Percentiles rank a stretch among this genome's conserved stretches.
Conservation (phyloP, 1,140 invertebrate genomes). For the Pollicipes pollicipes region DNA sequence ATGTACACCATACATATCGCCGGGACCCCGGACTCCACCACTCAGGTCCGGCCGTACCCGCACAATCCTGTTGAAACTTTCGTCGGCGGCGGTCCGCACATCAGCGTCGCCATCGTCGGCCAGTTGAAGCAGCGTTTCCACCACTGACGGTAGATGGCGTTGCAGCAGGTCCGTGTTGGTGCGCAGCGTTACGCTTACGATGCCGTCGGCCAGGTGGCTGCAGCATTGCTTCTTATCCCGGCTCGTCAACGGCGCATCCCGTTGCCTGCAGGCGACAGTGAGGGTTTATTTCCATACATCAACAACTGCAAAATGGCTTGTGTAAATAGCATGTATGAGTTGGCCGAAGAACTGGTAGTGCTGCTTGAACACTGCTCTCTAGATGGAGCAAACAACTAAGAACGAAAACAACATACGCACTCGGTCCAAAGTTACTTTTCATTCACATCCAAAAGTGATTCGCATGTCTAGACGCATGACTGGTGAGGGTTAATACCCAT, state of each 20-base stretch:
- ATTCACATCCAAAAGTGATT: too few relatives aligned
- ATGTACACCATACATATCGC: too few relatives aligned
- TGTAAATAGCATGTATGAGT: conserved; percentile 3
- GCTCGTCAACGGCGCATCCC: conserved; percentile 34
- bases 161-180: conserved; percentile 40
- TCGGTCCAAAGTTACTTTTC: not conserved
- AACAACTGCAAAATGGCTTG: too few relatives aligned
- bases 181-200: conserved; percentile 37
- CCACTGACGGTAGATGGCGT: conserved; percentile 41
- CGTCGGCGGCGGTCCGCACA: conserved; percentile 55
- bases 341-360: conserved; percentile 5
- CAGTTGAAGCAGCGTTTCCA: conserved; percentile 47
- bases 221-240: conserved; percentile 53
- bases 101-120: conserved; percentile 61
- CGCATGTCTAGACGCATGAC: too few relatives aligned
- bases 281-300: not conserved
- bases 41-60: too few relatives aligned
- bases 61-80: conserved; percentile 58
- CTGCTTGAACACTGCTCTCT: not conserved
- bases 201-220: conserved; percentile 43
- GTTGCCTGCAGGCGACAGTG: conserved; percentile 25
- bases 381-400: not conserved
- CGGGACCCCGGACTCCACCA: too few relatives aligned
- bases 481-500: too few relatives aligned
- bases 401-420: not conserved